Conservation (phyloP, 2,797 vertebrate species). For the Enteromius treurensis region DNA sequence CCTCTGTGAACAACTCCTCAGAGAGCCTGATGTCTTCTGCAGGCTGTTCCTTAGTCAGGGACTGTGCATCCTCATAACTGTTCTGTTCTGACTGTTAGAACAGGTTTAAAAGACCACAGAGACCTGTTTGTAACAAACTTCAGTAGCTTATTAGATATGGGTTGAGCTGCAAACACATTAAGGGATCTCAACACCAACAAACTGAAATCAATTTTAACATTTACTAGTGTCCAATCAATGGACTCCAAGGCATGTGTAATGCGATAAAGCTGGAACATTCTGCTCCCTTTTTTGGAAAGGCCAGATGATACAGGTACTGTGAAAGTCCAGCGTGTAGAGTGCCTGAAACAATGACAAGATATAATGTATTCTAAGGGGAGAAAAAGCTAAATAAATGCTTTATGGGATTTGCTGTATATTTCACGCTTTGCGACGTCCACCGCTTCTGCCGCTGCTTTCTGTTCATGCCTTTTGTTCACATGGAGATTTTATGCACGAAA, state of each 20-base stretch:
- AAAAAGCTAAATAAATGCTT: slow-evolving; percentile 41
- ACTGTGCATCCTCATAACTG: slow-evolving; percentile 16
- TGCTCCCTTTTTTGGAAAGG: background rate
- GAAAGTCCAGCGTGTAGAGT: background rate
- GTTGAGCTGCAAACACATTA: slow-evolving; percentile 29
- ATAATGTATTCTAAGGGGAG: slow-evolving; percentile 12
- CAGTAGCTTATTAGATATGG: slow-evolving; percentile 44
- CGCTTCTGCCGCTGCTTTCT: slow-evolving; percentile 9
- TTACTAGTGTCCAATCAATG: slow-evolving; percentile 19
- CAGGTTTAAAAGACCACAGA: slow-evolving; percentile 37
- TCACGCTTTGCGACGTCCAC: slow-evolving; percentile 25
- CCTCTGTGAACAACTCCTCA: slow-evolving; percentile 2
- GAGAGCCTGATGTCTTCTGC: slow-evolving; percentile 22
- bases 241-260: slow-evolving; percentile 6
- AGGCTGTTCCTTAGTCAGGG: background rate
- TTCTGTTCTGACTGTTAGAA: slow-evolving; percentile 29
- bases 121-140: slow-evolving; percentile 34
- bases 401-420: slow-evolving; percentile 29
- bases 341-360: slow-evolving; percentile 17
- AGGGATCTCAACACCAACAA: slow-evolving; percentile 11
- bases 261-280: slow-evolving; percentile 14
- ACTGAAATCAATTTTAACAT: slow-evolving; percentile 30
- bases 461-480: slow-evolving; percentile 39
- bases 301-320: background rate
- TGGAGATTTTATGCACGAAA: slow-evolving; percentile 39